Base-by-base conservation (phyloP, 2,888 invertebrate genomes). In the Stenoptilia bipunctidactyla region DNA sequence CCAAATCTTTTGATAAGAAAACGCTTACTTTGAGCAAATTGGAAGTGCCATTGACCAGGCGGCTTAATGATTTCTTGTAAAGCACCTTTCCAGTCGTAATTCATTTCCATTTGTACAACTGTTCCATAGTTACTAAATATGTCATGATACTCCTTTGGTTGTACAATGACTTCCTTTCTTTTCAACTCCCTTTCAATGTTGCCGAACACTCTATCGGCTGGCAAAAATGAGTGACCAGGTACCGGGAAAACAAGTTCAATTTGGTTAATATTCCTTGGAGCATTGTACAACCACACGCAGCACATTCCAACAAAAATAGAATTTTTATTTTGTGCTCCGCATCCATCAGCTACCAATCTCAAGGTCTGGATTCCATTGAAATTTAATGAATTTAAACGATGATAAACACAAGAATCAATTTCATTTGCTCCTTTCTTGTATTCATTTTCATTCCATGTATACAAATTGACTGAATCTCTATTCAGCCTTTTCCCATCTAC, bases 191-290 rank as follows among this genome's bases (percentile, higher is more conserved):
- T 54, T 43, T 56, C 54, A 27, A 52, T 53, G 35, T 40, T 40
- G 3, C 48, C 56, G 46, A 58, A 59, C 25, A 57, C 53, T 39
- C 55, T 36, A 44, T 57, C 57, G 8, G 56, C 44, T 5, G 54
- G 55, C 36, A 58, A 47, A 41, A 50, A 59, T 25, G 51, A 57
- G 44, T 59, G 55, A 3, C 55, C 56, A 5, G 48, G 41, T 10
- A 57, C 41, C 9, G 54, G 54, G 40, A 56, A 54, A 36, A 57
- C 46, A 5, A 20, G 33, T 47, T 57, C 46, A 4, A 52, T 37
- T 33, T 15, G n/a, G 3, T 20, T 20, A 8, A 20, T 8, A 5
- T 20, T 3, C 8, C 3, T 3, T 20, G 20, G 20, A 20, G 20
- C 20, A 8, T 20, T 20, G 20, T 5, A 20, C 20, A 20, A 8